Base-by-base conservation (phyloP, 2,113 vertebrate species). In the Galeopterus variegatus region DNA sequence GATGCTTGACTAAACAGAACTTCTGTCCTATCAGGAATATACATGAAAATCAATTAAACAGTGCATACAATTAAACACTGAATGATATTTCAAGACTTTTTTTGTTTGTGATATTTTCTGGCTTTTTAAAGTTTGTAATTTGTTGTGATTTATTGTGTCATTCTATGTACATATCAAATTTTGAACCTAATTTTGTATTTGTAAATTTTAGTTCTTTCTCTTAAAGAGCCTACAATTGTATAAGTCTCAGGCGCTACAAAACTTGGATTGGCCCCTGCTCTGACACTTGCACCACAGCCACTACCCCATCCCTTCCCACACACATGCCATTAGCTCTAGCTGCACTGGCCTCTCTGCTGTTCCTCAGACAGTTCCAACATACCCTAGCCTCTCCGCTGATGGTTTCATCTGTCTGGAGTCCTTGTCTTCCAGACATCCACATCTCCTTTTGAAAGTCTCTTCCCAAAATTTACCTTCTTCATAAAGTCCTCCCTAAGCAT, bases 401-500 rank as follows among this genome's bases (percentile, higher is more conserved):
- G 15, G 89, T 56, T 69, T 21, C 52, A 2, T 58, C n/a, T 87
- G 33, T 86, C 62, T 85, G 65, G 26, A 94, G 17, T n/a, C 24
- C 26, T 88, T 8, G 24, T 86, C 52, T 9, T 92, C 36, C 58
- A 75, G n/a, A 86, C 15, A 92, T 58, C 36, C 45, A 58, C 17
- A 21, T 69, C 18, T 31, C n/a, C 26, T 90, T 93, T 56, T 60
- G 36, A 89, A 90, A 73, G 65, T 33, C 28, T 60, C 89, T 54
- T 90, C 48, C 73, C 72, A 90, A 79, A 95, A 72, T 73, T 62
- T 7, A 79, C 58, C 26, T 90, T 72, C 60, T 60, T 79, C 26
- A 58, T 52, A 58, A 86, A 31, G 5, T 0, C 31, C 3, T 92
- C 41, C 45, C 10, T 56, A 5, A 33, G 8, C 41, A 81, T 80